phyloP scores from a whole-genome alignment of 1,140 invertebrate species.

The Brachystomella parvula region DNA sequence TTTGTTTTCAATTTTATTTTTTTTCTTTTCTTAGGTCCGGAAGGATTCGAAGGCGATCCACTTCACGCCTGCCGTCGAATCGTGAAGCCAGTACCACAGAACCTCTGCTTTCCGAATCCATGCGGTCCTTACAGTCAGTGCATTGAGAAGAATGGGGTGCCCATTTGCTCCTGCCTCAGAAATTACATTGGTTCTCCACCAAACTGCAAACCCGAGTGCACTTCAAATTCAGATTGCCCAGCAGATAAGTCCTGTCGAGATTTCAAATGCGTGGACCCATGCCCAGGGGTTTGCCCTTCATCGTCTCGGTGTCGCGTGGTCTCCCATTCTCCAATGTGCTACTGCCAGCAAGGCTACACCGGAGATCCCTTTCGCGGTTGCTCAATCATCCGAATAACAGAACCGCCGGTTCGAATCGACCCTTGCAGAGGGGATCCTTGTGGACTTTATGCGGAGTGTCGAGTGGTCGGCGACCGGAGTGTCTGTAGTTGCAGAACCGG shows the following conservation, averaged over 20 bases:
- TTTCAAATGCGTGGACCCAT: constrained; percentile 57
- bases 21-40: constrained; percentile 54
- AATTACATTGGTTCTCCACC: constrained; percentile 52
- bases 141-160: constrained; percentile 47
- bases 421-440: constrained; percentile 41
- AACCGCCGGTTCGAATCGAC: constrained; percentile 41
- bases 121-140: constrained; percentile 66
- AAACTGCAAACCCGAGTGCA: constrained; percentile 69
- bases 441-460: constrained; percentile 65
- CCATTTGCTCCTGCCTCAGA: constrained; percentile 41
- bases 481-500: constrained; percentile 57
- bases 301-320: constrained; percentile 60
- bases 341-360: constrained; percentile 40
- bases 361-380: constrained; percentile 43
- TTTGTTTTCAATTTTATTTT: too few relatives aligned
- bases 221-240: constrained; percentile 72
- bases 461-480: constrained; percentile 48
- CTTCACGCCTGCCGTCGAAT: constrained; percentile 38
- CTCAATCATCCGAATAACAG: constrained; percentile 50
- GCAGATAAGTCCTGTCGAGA: constrained; percentile 55
- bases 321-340: constrained; percentile 44
- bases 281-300: constrained; percentile 26
- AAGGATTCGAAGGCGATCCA: constrained; percentile 34
- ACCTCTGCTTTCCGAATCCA: constrained; percentile 53
- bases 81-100: constrained; percentile 42